phyloP scores from a whole-genome alignment of 2,797 vertebrate species.

The Amazona ochrocephala region DNA sequence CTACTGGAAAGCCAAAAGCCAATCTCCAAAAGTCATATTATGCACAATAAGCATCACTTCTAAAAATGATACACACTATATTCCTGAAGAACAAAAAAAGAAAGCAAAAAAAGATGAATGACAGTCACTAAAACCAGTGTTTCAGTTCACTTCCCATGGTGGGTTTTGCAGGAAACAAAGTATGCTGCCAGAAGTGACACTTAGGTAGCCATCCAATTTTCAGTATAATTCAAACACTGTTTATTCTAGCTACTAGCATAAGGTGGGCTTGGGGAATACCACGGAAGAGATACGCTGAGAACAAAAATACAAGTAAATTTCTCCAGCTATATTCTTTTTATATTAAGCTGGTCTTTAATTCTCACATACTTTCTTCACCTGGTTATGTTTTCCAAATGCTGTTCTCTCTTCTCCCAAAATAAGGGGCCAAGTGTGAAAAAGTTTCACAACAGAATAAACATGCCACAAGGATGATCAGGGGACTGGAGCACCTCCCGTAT shows the following conservation, averaged over 20 bases:
- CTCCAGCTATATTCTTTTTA: background rate
- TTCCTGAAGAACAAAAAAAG: background rate
- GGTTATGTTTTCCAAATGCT: background rate
- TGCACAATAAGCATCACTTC: background rate
- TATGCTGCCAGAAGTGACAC: background rate
- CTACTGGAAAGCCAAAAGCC: background rate
- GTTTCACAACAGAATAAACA: background rate
- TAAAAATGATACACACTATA: background rate
- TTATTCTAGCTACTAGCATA: background rate
- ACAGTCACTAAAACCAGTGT: background rate
- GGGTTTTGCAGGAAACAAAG: background rate
- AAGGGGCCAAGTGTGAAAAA: fast-evolving
- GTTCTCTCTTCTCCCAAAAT: background rate
- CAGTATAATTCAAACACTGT: background rate
- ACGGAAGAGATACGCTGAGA: background rate
- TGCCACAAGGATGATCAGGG: no score
- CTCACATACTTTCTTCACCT: background rate
- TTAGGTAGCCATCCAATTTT: background rate
- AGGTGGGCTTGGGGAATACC: background rate
- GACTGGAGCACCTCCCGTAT: no score
- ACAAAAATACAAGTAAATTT: background rate
- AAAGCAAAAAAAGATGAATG: background rate
- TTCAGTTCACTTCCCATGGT: background rate
- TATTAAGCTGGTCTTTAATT: background rate
- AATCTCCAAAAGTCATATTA: background rate